A percentile compares a stretch with the other conserved stretches of the same genome.
Conservation (phyloP, 2,797 vertebrate species). For the Setipinna tenuifilis region DNA sequence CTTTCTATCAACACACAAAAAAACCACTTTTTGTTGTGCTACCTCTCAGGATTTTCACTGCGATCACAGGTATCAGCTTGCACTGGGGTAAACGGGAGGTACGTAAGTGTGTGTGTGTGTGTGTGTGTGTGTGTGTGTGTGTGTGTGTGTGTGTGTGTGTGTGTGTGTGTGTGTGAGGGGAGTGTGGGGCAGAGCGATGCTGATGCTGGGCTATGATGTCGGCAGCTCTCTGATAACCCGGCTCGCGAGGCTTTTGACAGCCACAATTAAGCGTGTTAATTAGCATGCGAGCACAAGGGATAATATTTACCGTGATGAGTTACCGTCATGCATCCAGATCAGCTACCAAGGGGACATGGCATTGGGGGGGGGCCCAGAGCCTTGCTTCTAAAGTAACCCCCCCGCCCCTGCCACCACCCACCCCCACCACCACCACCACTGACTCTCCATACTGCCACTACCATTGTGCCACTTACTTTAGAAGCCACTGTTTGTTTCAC, state of each 20-base stretch:
- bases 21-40: background rate
- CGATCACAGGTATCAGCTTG: background rate
- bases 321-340: constrained; percentile 67
- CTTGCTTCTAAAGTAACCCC: too few species aligned
- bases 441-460: constrained; percentile 12
- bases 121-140: constrained; percentile 4
- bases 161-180: background rate
- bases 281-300: constrained; percentile 84
- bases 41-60: background rate
- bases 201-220: background rate
- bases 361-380: background rate
- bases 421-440: constrained; percentile 21
- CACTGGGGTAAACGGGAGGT: background rate
- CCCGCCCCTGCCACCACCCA: background rate
- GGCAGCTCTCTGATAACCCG: constrained; percentile 63
- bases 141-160: background rate
- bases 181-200: background rate
- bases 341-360: constrained; percentile 33
- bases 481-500: constrained; percentile 35
- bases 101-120: background rate
- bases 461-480: constrained; percentile 31
- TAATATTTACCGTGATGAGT: constrained; percentile 86
- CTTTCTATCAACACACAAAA: background rate
- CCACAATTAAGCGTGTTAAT: constrained; percentile 88
- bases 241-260: constrained; percentile 84